Base-by-base conservation (phyloP, 2,888 invertebrate species). In the Myathropa florea region DNA sequence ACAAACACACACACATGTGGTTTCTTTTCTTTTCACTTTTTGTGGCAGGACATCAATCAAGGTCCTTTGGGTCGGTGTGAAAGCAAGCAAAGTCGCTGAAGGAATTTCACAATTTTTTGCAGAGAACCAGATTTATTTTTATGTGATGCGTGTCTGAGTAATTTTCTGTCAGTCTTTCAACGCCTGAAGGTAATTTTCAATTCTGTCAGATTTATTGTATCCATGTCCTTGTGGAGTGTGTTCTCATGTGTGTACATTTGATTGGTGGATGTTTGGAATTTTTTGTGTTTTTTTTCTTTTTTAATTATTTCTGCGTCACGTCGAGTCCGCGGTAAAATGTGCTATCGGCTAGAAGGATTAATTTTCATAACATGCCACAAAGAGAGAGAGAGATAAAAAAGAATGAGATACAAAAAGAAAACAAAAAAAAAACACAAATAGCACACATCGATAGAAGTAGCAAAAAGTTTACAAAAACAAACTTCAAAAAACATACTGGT, bases 21-120 rank as follows among this genome's bases (percentile, higher is more conserved):
- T 46, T 46, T 46, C 46, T 18, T n/a, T 46, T 7, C 2, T 18
- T n/a, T 46, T 18, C 2, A 39, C 18, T 18, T 46, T 46, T 46
- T 75, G 36, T 65, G 28, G 63, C 57, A 39, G 39, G 33, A 53
- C 77, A 85, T 85, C 77, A 85, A 85, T 85, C 85, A 85, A 73
- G 77, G 73, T 81, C 60, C 71, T 71, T 57, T 61, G 28, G 24
- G 33, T 33, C 64, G 23, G n/a, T 23, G 53, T 46, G 46, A 46
- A 46, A 46, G 18, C 46, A 18, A 46, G 46, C 14, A 12, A 36
- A 33, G 39, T 21, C 21, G 53, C 64, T 55, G 61, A 67, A 46
- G 65, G 53, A 76, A 80, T 71, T 46, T 80, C 65, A 46, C 76
- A 76, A 67, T 65, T 46, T 65, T 72, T 76, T 84, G 46, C 46